A percentile compares a stretch with the other conserved stretches of the same genome.
Evolutionary conservation across 1,140 invertebrate genomes (phyloP).

Genomic region (Zaprionus africanus): DNA sequence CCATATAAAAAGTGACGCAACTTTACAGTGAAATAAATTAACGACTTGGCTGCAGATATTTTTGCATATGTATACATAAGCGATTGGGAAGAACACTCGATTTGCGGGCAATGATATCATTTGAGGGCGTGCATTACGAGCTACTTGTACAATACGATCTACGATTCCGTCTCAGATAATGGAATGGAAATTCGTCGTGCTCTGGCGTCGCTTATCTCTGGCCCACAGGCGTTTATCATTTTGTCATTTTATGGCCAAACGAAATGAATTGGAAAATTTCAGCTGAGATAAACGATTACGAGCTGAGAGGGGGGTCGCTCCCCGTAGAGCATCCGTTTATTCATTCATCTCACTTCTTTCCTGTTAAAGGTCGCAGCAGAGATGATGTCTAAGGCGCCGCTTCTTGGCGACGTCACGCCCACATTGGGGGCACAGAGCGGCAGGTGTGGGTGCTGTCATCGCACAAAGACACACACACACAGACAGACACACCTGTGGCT

Average conservation of each 20-base stretch:
- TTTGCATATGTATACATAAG: not conserved
- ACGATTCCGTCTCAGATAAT: not conserved
- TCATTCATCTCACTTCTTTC: not conserved
- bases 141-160: not conserved
- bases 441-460: slow-evolving; percentile 69
- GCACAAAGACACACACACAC: slow-evolving; percentile 31
- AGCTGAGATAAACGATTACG: slow-evolving; percentile 12
- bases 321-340: not conserved
- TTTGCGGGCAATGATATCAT: not conserved
- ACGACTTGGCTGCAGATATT: not conserved
- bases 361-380: not conserved
- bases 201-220: not conserved
- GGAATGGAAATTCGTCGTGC: not conserved
- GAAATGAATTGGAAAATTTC: slow-evolving; percentile 1
- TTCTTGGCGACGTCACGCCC: slow-evolving; percentile 40
- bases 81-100: slow-evolving; percentile 1
- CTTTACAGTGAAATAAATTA: not conserved
- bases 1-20: slow-evolving; percentile 1
- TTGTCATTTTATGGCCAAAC: not conserved
- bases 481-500: slow-evolving; percentile 5
- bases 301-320: not conserved
- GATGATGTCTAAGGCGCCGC: slow-evolving; percentile 29
- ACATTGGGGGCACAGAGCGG: slow-evolving; percentile 22
- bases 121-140: not conserved
- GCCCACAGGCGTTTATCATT: not conserved